A percentile compares a stretch with the other conserved stretches of the same genome.
phyloP scores from a whole-genome alignment of 2,797 vertebrate genomes.

The Dendrocincla tyrannina region DNA sequence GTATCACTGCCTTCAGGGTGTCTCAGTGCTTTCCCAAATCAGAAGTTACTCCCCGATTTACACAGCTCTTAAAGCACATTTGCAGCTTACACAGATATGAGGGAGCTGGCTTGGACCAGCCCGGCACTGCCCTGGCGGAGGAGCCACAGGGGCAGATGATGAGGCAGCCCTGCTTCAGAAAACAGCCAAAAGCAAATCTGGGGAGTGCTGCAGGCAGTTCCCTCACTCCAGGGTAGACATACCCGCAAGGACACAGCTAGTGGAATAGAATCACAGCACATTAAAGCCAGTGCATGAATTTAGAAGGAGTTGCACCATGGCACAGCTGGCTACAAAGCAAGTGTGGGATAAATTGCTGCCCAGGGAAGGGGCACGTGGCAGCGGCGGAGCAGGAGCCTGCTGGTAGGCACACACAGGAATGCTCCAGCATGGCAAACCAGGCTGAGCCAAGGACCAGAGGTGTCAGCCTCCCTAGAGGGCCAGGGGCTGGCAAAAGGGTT shows the following conservation, averaged over 20 bases:
- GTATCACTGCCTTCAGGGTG: background rate
- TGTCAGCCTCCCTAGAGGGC: background rate
- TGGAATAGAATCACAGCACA: background rate
- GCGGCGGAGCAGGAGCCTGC: background rate
- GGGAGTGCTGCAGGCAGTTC: background rate
- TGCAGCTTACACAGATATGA: background rate
- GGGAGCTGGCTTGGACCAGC: background rate
- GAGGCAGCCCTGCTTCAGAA: background rate
- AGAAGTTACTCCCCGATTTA: background rate
- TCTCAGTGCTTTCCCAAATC: background rate
- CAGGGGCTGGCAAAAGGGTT: background rate
- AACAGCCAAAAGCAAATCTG: background rate
- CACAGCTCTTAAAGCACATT: background rate
- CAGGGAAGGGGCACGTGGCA: fast-evolving
- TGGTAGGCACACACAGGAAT: fast-evolving
- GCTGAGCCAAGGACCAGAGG: background rate
- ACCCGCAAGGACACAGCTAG: background rate
- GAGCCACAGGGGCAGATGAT: background rate
- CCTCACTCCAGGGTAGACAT: background rate
- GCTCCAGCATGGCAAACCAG: background rate
- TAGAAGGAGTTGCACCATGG: background rate
- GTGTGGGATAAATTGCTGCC: background rate
- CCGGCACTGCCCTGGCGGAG: fast-evolving
- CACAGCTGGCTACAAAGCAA: background rate
- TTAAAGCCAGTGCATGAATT: background rate